Evolutionary conservation across 2,113 vertebrate genomes (phyloP), one percentile per base, ranked within the genome.

Genomic region (Spea bombifrons): DNA sequence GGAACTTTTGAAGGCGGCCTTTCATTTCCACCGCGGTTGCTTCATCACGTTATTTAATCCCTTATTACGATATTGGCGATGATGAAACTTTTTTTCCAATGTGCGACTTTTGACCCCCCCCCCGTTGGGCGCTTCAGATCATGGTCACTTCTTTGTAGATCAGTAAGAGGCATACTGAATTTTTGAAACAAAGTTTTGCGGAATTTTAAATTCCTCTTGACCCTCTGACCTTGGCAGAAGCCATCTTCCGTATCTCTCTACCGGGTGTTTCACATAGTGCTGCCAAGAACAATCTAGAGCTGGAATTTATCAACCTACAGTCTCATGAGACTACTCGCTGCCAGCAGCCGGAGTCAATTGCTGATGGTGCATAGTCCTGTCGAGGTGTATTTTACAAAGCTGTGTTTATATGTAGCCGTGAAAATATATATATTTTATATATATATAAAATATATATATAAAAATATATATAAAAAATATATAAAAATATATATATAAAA

Each of bases 1-100:
- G 66, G 69, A 78, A 64, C 69, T 85, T 30, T 76, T 75, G 80
- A 84, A 84, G 47, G 76, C 84, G 83, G 82, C 84, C 73, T 76
- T 64, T 71, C 9, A 59, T 59, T 59, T 59, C 55, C 10, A 13
- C 55, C 30, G 2, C 30, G 50, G 75, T 76, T 82, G 8, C 43
- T 5, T 73, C 10, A 59, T 13, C 15, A 59, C 15, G 10, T 59
- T 13, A 59, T 12, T 59, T 59, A 30, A 30, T 30, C 30, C 30
- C 1, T 30, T 30, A 30, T 30, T n/a, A n/a, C n/a, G 30, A 30
- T 30, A 30, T 30, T 30, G 30, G 30, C 30, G 30, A 30, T 30
- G 30, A 30, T 30, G 30, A 30, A 30, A 30, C 30, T 30, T 30
- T 30, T 30, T 30, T 30, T 30, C 30, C 30, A 30, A 30, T 30